Percentiles rank a stretch among this genome's conserved stretches.
Conservation (phyloP, 2,888 invertebrate species). For the Xestoiulus laeticollis region DNA sequence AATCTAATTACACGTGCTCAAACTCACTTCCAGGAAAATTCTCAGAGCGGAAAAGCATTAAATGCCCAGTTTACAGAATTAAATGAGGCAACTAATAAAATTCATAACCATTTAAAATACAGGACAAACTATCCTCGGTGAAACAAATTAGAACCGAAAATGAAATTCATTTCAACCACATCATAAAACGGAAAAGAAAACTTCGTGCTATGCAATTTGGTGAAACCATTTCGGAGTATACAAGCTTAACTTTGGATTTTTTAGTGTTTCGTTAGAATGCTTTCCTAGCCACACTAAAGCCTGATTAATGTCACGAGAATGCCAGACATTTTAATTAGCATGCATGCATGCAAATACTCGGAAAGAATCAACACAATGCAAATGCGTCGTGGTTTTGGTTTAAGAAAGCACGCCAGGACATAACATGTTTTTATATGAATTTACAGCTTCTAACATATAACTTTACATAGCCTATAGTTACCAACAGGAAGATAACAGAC, state of each 20-base stretch:
- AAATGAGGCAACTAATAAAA: slow-evolving; percentile 29
- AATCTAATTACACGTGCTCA: slow-evolving; percentile 18
- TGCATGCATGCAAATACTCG: neutral
- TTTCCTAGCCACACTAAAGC: neutral
- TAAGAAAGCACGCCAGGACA: too few species aligned
- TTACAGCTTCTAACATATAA: too few species aligned
- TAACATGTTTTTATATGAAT: too few species aligned
- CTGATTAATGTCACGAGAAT: neutral
- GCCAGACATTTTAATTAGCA: neutral
- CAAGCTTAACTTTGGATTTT: neutral
- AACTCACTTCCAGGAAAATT: neutral
- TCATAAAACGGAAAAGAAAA: neutral
- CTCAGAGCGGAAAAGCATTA: slow-evolving; percentile 17
- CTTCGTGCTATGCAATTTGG: neutral
- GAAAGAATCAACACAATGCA: neutral
- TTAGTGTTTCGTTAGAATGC: neutral
- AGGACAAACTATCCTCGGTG: neutral
- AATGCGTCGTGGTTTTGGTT: too few species aligned
- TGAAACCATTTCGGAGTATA: neutral
- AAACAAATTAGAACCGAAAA: neutral
- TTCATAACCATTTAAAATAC: neutral
- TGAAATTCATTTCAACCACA: neutral
- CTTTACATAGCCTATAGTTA: too few species aligned
- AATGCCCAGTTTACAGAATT: slow-evolving; percentile 10
- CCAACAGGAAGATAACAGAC: too few species aligned